These are phyloP conservation scores for Eumerus sabulonum DNA, from an alignment of 2,888 invertebrate genomes.

Conservation along the genomic window DNA sequence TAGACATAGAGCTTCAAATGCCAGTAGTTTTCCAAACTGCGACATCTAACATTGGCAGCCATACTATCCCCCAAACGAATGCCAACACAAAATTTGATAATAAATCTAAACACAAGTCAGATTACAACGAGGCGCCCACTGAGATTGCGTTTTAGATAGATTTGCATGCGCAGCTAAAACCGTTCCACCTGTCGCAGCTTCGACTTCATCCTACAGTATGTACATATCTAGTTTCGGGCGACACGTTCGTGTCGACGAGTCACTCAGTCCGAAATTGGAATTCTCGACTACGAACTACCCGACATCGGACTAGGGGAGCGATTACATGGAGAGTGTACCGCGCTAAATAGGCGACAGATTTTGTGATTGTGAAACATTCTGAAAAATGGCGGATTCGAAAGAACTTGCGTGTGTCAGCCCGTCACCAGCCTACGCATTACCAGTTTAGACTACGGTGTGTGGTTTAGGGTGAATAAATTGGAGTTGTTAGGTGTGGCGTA, in stretches of 20 bases:
- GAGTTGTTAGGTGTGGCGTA: slow-evolving; percentile 39
- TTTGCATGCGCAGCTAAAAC: slow-evolving; percentile 49
- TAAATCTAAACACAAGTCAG: slow-evolving; percentile 41
- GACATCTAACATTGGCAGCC: too few species aligned
- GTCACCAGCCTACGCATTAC: slow-evolving; percentile 32
- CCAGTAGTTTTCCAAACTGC: too few species aligned
- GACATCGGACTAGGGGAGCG: slow-evolving; percentile 12
- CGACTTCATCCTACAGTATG: slow-evolving; percentile 29
- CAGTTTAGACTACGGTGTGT: not conserved
- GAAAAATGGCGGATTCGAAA: slow-evolving; percentile 1
- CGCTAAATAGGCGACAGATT: slow-evolving; percentile 30
- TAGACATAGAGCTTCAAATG: too few species aligned
- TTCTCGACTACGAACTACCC: slow-evolving; percentile 18
- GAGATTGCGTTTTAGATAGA: slow-evolving; percentile 5
- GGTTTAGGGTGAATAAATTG: slow-evolving; percentile 10
- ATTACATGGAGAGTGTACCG: slow-evolving; percentile 10
- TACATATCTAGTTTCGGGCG: too few species aligned
- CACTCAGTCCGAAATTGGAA: slow-evolving; percentile 12
- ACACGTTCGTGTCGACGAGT: too few species aligned
- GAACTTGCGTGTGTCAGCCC: slow-evolving; percentile 12
- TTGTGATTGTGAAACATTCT: slow-evolving; percentile 17
- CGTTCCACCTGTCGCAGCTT: slow-evolving; percentile 54
- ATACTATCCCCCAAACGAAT: slow-evolving; percentile 1
- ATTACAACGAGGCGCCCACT: slow-evolving; percentile 48
- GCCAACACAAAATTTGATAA: slow-evolving; percentile 37